Evolutionary conservation across 2,113 vertebrate genomes (phyloP), one percentile per base, ranked within the genome.

Genomic region (Chunga burmeisteri): DNA sequence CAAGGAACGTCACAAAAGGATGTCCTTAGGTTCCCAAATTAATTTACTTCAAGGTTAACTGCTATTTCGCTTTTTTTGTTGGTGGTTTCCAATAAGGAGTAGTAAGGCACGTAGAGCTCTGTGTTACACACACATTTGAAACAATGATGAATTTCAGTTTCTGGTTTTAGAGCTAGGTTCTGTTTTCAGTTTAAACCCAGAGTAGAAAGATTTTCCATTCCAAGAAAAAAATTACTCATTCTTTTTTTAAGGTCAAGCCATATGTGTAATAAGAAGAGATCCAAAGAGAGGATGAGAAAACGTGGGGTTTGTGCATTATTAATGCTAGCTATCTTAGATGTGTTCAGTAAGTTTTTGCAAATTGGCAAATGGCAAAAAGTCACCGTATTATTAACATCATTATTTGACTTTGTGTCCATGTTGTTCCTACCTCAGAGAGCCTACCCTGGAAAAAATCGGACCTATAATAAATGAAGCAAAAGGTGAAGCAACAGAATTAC

Each of bases 361-460:
- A 96, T 82, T 81, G 78, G 56, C 30, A 91, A 94, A 94, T 47
- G 65, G 66, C 78, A 95, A 82, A 89, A 95, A 94, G 91, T 73
- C 81, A 93, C 42, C 7, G 1, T 13, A 70, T 29, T 86, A 58
- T 77, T 94, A 90, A 91, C 38, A 58, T 13, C 4, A 2, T 63
- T 68, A 66, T 86, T 83, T 94, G 84, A 90, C 46, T 93, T 94
- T 59, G 29, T 78, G 81, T 47, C 78, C 5, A 0, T 66, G 38
- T 66, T 87, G 65, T 8, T 89, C 36, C 53, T 85, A 50, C 34
- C 32, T 58, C 21, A 2, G 10, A 88, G 49, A 66, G 75, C 34
- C 65, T 42, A 50, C 6, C n/a, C 49, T 46, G 36, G n/a, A 30
- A 92, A 91, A 90, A 82, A 38, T 44, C 83, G 91, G n/a, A 42